These are phyloP conservation scores for Cardinalis cardinalis DNA, from an alignment of 2,113 vertebrate genomes.

Conservation along the genomic window DNA sequence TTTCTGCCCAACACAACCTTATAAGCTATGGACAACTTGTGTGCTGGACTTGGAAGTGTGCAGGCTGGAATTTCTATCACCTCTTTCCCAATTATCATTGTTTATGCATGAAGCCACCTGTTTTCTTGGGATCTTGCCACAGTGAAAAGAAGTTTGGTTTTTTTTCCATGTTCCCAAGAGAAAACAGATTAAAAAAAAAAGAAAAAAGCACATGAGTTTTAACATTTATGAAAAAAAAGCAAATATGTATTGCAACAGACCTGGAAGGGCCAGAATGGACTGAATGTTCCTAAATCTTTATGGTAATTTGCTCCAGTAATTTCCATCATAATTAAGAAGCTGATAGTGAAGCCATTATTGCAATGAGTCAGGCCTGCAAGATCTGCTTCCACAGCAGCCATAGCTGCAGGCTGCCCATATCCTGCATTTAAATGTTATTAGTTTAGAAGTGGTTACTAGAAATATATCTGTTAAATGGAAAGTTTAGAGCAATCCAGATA, in stretches of 20 bases:
- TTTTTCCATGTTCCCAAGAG: background rate
- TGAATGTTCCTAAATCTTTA: slow-evolving; percentile 65
- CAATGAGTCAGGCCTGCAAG: slow-evolving; percentile 45
- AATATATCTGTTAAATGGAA: slow-evolving; percentile 17
- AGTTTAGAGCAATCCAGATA: slow-evolving; percentile 21
- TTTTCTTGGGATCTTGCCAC: slow-evolving; percentile 53
- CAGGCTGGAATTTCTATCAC: slow-evolving; percentile 55
- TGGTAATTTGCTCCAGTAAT: slow-evolving; percentile 59
- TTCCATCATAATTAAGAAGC: slow-evolving; percentile 56
- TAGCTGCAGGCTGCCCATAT: slow-evolving; percentile 34
- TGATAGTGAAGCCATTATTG: slow-evolving; percentile 16
- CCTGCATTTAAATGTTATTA: slow-evolving; percentile 38
- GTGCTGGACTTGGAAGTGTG: slow-evolving; percentile 17
- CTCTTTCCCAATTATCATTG: slow-evolving; percentile 34
- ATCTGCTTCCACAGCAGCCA: slow-evolving; percentile 8
- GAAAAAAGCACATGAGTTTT: background rate
- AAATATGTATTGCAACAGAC: slow-evolving; percentile 50
- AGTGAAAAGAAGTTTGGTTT: background rate
- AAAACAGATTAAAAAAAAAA: background rate
- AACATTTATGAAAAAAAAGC: slow-evolving; percentile 47
- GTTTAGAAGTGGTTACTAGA: slow-evolving; percentile 30
- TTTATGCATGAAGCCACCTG: slow-evolving; percentile 59
- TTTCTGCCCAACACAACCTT: background rate
- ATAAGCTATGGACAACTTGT: background rate
- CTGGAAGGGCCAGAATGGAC: slow-evolving; percentile 50